Evolutionary conservation across 2,113 vertebrate genomes (phyloP), one percentile per base, ranked within the genome.

Genomic region (Benitochromis conjunctus): DNA sequence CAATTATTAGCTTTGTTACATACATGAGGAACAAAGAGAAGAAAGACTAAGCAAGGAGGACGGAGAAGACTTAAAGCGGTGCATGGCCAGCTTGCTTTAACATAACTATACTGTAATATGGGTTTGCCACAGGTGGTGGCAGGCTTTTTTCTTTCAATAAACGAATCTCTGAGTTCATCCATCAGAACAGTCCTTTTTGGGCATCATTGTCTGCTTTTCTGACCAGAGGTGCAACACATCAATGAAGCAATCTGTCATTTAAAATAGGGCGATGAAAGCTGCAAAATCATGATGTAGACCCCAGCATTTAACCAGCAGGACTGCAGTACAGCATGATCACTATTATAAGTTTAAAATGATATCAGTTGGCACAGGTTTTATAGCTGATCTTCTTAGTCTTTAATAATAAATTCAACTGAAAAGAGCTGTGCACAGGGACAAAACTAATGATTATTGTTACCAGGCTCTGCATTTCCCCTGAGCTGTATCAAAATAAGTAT

Each of bases 101-200:
- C 77, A 77, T 2, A 69, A 76, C 41, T 77, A 4, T 36, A 53
- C 10, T 60, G 21, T 64, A 60, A 53, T 58, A 41, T 48, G 36
- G n/a, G 56, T 81, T 85, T 78, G 36, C 38, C 48, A 83, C 56
- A 84, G 85, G 53, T 48, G 48, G 21, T 57, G 46, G n/a, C 69
- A n/a, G n/a, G 54, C 56, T 77, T 58, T 64, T 83, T 79, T 89
- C 69, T 85, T 86, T 83, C 56, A 88, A 79, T 88, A 86, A 91
- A 87, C 56, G 80, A 83, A 57, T 85, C 31, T 43, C 71, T 41
- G 79, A 83, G 86, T 54, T 69, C 46, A 66, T 82, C 69, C 62
- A 48, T 66, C 29, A 24, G 7, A 77, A 64, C 24, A 0, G 57
- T 56, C 71, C 34, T 71, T 74, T 46, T 57, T 18, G 6, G 41